Evolutionary conservation across 2,888 invertebrate genomes (phyloP).

Genomic region (Nemurella pictetii): DNA sequence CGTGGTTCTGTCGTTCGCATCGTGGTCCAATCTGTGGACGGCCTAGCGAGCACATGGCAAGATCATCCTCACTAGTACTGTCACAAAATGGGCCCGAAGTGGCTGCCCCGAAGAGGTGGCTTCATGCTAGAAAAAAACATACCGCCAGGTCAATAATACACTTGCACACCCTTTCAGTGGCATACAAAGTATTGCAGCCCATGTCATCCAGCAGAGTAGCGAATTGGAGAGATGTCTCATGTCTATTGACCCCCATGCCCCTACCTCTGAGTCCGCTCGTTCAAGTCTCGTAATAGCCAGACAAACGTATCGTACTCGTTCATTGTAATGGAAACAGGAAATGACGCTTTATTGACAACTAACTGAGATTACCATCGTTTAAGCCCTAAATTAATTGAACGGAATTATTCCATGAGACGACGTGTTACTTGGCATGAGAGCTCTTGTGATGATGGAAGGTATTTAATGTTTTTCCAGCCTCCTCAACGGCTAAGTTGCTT

Average conservation of each 20-base stretch:
- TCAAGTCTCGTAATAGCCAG: not conserved
- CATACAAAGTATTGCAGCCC: too few relatives aligned
- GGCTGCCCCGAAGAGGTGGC: not conserved
- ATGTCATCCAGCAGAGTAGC: too few relatives aligned
- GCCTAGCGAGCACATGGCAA: slow-evolving; percentile 35
- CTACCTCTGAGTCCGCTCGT: not conserved
- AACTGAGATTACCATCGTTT: not conserved
- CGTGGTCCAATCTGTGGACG: slow-evolving; percentile 34
- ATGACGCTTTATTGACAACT: not conserved
- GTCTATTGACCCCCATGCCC: not conserved
- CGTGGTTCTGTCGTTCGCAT: not conserved
- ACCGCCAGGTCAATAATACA: too few relatives aligned
- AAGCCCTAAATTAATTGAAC: not conserved
- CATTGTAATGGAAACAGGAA: not conserved
- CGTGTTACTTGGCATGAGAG: not conserved
- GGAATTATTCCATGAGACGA: not conserved
- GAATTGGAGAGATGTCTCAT: not conserved
- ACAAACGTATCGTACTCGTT: not conserved
- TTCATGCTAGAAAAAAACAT: too few relatives aligned
- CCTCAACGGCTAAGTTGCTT: too few relatives aligned
- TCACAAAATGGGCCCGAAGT: slow-evolving; percentile 52
- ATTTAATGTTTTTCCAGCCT: too few relatives aligned
- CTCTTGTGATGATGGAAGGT: too few relatives aligned
- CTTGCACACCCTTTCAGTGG: too few relatives aligned
- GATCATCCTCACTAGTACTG: slow-evolving; percentile 54